Conservation (phyloP, 2,113 vertebrate species). For the Paradoxurus hermaphroditus region DNA sequence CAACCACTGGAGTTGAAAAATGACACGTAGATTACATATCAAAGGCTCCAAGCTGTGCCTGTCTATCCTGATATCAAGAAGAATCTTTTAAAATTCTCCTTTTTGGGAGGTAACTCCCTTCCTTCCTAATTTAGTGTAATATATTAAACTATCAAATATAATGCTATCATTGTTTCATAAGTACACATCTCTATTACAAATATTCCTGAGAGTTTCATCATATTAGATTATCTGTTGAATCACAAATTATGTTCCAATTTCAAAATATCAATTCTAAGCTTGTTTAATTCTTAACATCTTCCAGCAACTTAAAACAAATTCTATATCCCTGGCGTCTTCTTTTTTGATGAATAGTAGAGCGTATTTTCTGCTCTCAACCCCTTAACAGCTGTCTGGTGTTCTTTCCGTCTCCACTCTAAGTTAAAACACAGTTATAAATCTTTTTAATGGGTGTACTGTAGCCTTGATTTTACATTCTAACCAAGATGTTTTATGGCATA, state of each 20-base stretch:
- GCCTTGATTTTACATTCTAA: conserved; percentile 58
- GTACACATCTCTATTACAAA: not conserved
- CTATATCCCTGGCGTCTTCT: not conserved
- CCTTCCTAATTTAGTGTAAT: not conserved
- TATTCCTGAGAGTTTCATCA: not conserved
- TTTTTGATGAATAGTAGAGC: conserved; percentile 40
- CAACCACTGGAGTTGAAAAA: not conserved
- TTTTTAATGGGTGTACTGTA: conserved; percentile 54
- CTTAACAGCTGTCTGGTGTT: conserved; percentile 61
- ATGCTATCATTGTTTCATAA: not conserved
- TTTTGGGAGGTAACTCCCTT: not conserved
- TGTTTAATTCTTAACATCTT: conserved; percentile 55
- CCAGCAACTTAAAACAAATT: conserved; percentile 57
- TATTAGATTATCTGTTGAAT: not conserved
- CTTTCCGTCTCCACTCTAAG: conserved; percentile 30
- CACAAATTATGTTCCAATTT: conserved; percentile 15
- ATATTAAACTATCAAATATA: not conserved
- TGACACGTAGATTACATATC: not conserved
- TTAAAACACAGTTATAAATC: conserved; percentile 67
- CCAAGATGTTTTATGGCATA: conserved; percentile 56
- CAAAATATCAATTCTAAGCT: conserved; percentile 47
- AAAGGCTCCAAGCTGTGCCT: not conserved
- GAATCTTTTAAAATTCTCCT: not conserved
- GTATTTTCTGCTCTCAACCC: conserved; percentile 45
- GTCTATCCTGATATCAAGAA: not conserved